Evolutionary conservation across 2,888 invertebrate genomes (phyloP).

Genomic region (Amiota minor): DNA sequence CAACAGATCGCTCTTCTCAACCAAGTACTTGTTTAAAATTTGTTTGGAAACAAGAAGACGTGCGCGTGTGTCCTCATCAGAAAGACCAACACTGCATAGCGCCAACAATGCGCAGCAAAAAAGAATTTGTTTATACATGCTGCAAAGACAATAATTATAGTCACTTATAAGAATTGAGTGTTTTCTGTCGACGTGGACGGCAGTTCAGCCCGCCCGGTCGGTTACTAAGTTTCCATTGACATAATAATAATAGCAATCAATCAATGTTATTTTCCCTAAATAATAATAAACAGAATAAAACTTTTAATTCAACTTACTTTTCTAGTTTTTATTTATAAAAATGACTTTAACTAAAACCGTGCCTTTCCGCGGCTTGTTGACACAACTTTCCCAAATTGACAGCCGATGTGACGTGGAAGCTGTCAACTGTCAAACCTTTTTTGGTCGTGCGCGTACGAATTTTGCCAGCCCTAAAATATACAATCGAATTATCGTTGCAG

Average conservation of each 20-base stretch:
- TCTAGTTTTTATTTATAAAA: constrained; percentile 41
- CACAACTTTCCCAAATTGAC: constrained; percentile 55
- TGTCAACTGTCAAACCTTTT: constrained; percentile 67
- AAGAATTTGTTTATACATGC: constrained; percentile 58
- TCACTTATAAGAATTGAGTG: constrained; percentile 41
- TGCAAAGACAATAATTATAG: constrained; percentile 40
- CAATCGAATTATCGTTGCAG: too few species aligned
- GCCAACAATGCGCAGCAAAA: constrained; percentile 60
- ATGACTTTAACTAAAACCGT: constrained; percentile 33
- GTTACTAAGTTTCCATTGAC: constrained; percentile 16
- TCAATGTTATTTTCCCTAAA: not conserved
- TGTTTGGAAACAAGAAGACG: constrained; percentile 92
- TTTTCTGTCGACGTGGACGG: constrained; percentile 63
- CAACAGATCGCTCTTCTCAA: constrained; percentile 96
- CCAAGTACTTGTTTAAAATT: constrained; percentile 95
- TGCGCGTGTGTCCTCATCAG: constrained; percentile 82
- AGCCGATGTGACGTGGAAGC: constrained; percentile 65
- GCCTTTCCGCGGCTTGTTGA: constrained; percentile 33
- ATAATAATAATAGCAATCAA: not conserved
- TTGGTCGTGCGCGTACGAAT: constrained; percentile 16
- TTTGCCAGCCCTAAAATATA: not conserved
- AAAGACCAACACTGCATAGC: constrained; percentile 61
- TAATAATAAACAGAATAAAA: too few species aligned
- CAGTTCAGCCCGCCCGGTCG: not conserved
- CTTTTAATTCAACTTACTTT: constrained; percentile 50